These are phyloP conservation scores for Pyralis farinalis DNA, from an alignment of 2,888 invertebrate genomes.

Conservation along the genomic window DNA sequence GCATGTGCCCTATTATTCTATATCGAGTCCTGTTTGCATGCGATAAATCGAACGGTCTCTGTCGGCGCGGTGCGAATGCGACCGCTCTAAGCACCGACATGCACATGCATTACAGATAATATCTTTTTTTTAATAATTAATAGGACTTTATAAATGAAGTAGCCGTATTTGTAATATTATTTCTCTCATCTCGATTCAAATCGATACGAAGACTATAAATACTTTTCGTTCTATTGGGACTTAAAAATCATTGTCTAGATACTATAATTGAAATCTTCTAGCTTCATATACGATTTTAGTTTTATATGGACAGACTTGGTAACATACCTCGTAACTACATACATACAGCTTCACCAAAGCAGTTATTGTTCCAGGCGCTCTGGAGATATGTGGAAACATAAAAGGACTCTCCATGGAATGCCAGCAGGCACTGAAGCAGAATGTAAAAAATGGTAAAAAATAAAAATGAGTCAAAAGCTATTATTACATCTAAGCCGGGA, in stretches of 20 bases:
- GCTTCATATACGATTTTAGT: no score
- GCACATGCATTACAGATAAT: neutral
- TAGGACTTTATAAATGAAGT: neutral
- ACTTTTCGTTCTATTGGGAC: constrained; percentile 4
- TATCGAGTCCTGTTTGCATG: neutral
- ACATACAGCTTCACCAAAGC: no score
- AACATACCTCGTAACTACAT: no score
- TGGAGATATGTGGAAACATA: constrained; percentile 76
- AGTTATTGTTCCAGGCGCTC: constrained; percentile 49
- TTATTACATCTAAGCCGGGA: no score
- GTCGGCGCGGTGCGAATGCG: neutral
- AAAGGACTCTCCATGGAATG: constrained; percentile 65
- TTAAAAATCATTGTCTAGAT: no score
- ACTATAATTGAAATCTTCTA: no score
- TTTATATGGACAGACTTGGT: no score
- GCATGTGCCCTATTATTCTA: neutral
- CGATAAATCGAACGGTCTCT: neutral
- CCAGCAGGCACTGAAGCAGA: constrained; percentile 31
- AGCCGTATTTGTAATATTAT: neutral
- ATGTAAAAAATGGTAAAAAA: constrained; percentile 14
- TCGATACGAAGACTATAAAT: neutral
- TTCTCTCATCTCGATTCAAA: neutral
- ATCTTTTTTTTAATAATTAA: neutral
- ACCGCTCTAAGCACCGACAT: constrained; percentile 10
- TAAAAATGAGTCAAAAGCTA: no score